Evolutionary conservation across 2,888 invertebrate species (phyloP), one percentile per base, ranked within the genome.

Genomic region (Eugnorisma glareosa): DNA sequence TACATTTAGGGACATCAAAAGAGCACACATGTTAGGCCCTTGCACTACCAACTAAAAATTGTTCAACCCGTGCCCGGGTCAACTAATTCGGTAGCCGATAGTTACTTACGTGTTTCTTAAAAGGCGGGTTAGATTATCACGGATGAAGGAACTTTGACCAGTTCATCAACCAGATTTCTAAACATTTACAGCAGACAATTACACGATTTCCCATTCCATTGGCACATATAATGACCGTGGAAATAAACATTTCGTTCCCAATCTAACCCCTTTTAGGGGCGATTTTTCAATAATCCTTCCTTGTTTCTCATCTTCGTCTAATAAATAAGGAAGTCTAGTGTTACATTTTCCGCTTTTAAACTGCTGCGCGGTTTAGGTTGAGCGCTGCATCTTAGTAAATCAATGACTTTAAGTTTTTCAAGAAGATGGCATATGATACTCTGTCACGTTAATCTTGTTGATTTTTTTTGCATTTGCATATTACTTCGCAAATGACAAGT

Each of bases 401-500:
- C n/a, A 54, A 54, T 54, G 13, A 28, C 15, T 15, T 24, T 13
- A 2, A 6, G 1, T 37, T 24, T 24, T 24, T 31, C 31, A 31
- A 59, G 15, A 64, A 40, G 8, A 18, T n/a, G 13, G n/a, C 6
- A 13, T 43, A 61, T 59, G 0, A 31, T 31, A n/a, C n/a, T 28
- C 31, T 28, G 10, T 40, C 8, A n/a, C 4, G 31, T 10, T 21
- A 48, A 31, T 68, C 7, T 54, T 73, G 51, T 61, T 81, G 61
- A 43, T 31, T 31, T 48, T 67, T 28, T n/a, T 48, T 45, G 51
- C 5, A 64, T 64, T 68, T 57, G 31, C 45, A 68, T 51, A 68
- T 43, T 54, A 79, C 70, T 79, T 70, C 48, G 67, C 24, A 57
- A 48, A 35, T 51, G 15, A 45, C 63, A 70, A 71, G 21, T 64